Base-by-base conservation (phyloP, 2,888 invertebrate species). In the Oasisia sp. region DNA sequence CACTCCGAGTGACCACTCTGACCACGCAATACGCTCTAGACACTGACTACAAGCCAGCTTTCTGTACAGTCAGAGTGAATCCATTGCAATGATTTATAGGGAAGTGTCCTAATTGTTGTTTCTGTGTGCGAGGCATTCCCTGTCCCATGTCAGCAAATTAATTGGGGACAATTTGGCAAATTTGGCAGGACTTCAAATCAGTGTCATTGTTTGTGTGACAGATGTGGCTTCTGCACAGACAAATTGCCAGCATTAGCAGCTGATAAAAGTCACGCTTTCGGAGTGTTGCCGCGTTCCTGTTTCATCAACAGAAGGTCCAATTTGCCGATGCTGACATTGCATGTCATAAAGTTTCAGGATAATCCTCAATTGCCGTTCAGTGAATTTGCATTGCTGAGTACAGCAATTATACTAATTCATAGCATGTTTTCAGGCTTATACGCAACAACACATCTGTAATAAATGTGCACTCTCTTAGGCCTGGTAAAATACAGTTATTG, bases 161-260 rank as follows among this genome's bases (percentile, higher is more conserved):
- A 74, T 74, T 74, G 74, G 74, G 74, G 74, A 74, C 74, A 74
- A 74, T 74, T 74, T 74, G 74, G 74, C 74, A 74, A 74, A 74
- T 74, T 74, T 74, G 74, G 74, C 74, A 74, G 74, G n/a, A 74
- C 27, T 74, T 74, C 74, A 74, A 74, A 74, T 74, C 74, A 74
- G n/a, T 74, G 74, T 74, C 74, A 74, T 74, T 74, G 27, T 74
- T 74, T 74, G 74, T 74, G 27, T 74, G 74, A 74, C 74, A 74
- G 74, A 74, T 74, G n/a, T 74, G 7, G 19, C n/a, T 19, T 74
- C 27, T 19, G 56, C n/a, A 5, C 19, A 27, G 74, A 74, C 74
- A 74, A 74, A 74, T 74, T 74, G 74, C 74, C 27, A 74, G 74
- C 19, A 74, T 74, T 74, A 74, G 74, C 7, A 7, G 74, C 74